Conservation (phyloP, 1,140 invertebrate species). For the Macrostomum lignano region DNA sequence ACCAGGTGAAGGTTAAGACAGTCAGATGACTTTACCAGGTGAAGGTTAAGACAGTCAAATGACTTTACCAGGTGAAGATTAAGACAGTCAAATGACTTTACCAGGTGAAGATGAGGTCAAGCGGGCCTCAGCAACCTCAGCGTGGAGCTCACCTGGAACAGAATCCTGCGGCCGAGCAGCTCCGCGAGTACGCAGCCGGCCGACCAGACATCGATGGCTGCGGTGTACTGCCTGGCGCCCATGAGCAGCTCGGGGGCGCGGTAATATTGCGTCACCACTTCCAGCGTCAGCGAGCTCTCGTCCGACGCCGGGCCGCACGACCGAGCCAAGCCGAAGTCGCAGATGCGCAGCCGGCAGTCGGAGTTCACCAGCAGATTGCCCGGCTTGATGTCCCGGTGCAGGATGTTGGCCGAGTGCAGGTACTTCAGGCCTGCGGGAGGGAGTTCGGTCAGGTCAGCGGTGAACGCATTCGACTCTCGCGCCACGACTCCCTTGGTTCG, state of each 20-base stretch:
- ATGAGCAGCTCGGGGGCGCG: slow-evolving; percentile 34
- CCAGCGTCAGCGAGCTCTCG: slow-evolving; percentile 90
- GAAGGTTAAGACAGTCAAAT: no score
- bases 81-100: no score
- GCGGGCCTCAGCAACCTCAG: no score
- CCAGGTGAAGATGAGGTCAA: no score
- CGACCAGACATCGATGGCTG: slow-evolving; percentile 85
- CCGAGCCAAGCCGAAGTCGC: slow-evolving; percentile 76
- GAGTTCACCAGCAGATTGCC: slow-evolving; percentile 89
- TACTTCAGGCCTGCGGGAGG: slow-evolving; percentile 90
- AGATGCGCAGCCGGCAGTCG: slow-evolving; percentile 81
- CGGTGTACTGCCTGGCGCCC: slow-evolving; percentile 31
- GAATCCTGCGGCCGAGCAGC: slow-evolving; percentile 61
- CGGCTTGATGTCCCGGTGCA: slow-evolving; percentile 92
- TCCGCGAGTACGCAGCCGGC: slow-evolving; percentile 98
- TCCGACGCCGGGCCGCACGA: slow-evolving; percentile 64
- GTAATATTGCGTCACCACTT: slow-evolving; percentile 69
- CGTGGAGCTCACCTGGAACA: no score
- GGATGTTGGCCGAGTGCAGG: slow-evolving; percentile 75
- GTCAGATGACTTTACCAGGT: no score
- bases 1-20: no score
- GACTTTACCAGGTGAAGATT: no score
- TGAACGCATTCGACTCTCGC: no score
- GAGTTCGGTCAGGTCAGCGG: no score
- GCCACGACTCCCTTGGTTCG: no score